Evolutionary conservation across 2,113 vertebrate species (phyloP), one percentile per base, ranked within the genome.

Genomic region (Benitochromis conjunctus): DNA sequence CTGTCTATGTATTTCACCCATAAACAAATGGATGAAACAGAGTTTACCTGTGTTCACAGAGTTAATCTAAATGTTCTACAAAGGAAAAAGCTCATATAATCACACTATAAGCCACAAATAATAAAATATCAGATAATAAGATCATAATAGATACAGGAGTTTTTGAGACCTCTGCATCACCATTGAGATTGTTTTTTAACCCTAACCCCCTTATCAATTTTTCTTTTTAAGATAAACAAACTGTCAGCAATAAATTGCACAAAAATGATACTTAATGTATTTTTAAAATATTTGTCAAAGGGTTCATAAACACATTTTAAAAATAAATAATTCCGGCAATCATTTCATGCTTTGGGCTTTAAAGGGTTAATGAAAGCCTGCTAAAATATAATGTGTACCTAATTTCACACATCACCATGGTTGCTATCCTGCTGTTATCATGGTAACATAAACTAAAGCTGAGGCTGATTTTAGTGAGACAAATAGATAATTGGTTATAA

Each of bases 231-330:
- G 57, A 60, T 60, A 60, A 18, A 60, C 34, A 66, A 66, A 21
- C 62, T 66, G 1, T 1, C 34, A 0, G 19, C 36, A 66, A 38
- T 38, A 0, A 38, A 66, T 11, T 66, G 4, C 36, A 66, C 19
- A 66, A 66, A 41, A 66, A 21, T 21, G 0, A 64, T 41, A 41
- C 21, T 41, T 41, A 21, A 21, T 66, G 6, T 66, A 21, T 14
- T 66, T 66, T 21, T 66, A 6, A 6, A 21, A 21, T 41, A 66
- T 66, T 41, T 21, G 19, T 41, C 7, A 66, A 66, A 66, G 19
- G 7, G 19, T 66, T 41, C 19, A 21, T 0, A 21, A 66, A 66
- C 9, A 10, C 36, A 2, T 10, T 38, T 38, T 38, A 8, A 38
- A 38, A 38, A 9, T 9, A 38, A 38, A 38, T 38, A 38, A 38